Evolutionary conservation across 2,113 vertebrate species (phyloP).

Genomic region (Fukomys damarensis): DNA sequence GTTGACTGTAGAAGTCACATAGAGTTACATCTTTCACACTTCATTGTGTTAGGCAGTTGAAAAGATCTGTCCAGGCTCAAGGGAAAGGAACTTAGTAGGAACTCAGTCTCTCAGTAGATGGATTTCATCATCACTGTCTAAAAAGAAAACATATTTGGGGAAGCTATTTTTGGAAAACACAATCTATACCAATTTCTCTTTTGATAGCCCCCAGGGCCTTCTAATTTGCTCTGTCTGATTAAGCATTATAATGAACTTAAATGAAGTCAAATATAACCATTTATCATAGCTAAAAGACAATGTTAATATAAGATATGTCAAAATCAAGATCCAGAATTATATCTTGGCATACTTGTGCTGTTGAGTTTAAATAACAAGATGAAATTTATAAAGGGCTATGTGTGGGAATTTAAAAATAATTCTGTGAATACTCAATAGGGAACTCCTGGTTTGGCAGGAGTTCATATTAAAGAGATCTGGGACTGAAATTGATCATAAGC

Average conservation of each 20-base stretch:
- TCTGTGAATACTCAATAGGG: neutral
- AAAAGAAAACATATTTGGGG: neutral
- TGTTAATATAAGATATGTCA: slow-evolving; percentile 47
- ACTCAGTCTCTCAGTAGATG: neutral
- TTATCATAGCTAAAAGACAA: slow-evolving; percentile 61
- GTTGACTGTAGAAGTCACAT: neutral
- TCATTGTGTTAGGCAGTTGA: neutral
- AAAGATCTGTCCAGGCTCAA: neutral
- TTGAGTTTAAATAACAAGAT: slow-evolving; percentile 58
- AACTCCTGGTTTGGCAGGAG: slow-evolving; percentile 24
- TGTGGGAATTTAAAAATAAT: slow-evolving; percentile 61
- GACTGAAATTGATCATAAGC: neutral
- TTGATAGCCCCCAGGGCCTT: neutral
- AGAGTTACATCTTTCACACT: neutral
- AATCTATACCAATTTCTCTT: slow-evolving; percentile 34
- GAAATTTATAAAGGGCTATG: slow-evolving; percentile 42
- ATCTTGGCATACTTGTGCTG: slow-evolving; percentile 34
- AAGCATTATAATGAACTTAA: slow-evolving; percentile 59
- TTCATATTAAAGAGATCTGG: slow-evolving; percentile 24
- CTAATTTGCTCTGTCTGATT: slow-evolving; percentile 66
- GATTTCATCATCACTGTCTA: neutral
- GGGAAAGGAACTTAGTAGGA: neutral
- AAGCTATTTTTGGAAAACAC: slow-evolving; percentile 8
- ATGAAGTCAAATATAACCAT: slow-evolving; percentile 50
- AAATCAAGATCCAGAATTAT: slow-evolving; percentile 68